Evolutionary conservation across 2,888 invertebrate genomes (phyloP).

Genomic region (Neoitamus cyanurus): DNA sequence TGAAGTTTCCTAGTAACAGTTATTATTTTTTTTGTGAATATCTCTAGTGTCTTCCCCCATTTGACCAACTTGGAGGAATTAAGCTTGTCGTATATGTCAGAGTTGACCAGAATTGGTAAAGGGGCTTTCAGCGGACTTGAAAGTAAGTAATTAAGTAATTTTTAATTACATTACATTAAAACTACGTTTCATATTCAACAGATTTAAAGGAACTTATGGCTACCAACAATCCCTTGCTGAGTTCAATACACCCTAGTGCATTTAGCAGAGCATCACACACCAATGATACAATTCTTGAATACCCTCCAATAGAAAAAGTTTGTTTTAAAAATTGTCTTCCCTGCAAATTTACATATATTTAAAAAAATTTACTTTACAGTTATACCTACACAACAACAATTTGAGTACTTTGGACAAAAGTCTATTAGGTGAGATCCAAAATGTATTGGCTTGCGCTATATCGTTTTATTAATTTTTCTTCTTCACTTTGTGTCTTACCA

Average conservation of each 20-base stretch:
- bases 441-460: no score
- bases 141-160: constrained; percentile 62
- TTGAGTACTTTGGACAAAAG: constrained; percentile 53
- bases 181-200: constrained; percentile 26
- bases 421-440: constrained; percentile 70
- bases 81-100: constrained; percentile 76
- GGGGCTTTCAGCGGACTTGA: constrained; percentile 71
- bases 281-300: constrained; percentile 69
- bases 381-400: constrained; percentile 80
- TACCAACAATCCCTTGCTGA: constrained; percentile 73
- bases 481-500: no score
- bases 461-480: no score
- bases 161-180: no score
- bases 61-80: constrained; percentile 73
- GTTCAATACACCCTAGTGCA: constrained; percentile 72
- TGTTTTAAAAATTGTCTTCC: constrained; percentile 61
- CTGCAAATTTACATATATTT: not conserved
- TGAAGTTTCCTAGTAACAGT: not conserved
- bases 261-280: constrained; percentile 62
- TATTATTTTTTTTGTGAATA: not conserved
- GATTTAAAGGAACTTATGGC: constrained; percentile 72
- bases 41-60: constrained; percentile 72
- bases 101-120: constrained; percentile 70
- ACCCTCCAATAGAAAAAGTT: constrained; percentile 76
- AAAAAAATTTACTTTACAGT: constrained; percentile 68